phyloP scores from a whole-genome alignment of 2,888 invertebrate genomes.

The Cynaeus angustus region DNA sequence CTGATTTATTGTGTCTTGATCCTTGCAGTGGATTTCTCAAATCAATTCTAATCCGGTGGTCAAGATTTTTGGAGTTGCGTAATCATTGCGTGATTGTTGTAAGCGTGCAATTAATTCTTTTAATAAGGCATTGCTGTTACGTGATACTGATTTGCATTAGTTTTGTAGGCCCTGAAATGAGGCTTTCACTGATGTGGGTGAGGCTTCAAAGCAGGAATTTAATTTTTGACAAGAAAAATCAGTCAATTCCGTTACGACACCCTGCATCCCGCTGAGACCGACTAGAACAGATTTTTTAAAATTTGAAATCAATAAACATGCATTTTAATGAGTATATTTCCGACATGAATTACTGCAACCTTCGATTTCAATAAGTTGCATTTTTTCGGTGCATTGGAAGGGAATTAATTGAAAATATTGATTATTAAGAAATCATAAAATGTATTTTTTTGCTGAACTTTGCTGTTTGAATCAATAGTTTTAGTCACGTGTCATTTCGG shows the following conservation, averaged over 20 bases:
- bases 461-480: too few relatives aligned
- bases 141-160: constrained; percentile 41
- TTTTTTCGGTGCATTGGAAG: constrained; percentile 8
- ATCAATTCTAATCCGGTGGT: background rate
- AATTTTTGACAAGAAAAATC: background rate
- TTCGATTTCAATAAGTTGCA: background rate
- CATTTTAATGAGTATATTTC: constrained; percentile 2
- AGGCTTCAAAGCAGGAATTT: background rate
- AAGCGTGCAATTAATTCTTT: constrained; percentile 35
- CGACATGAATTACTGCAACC: background rate
- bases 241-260: background rate
- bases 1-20: constrained; percentile 24
- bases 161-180: constrained; percentile 32
- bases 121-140: constrained; percentile 34
- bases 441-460: too few relatives aligned
- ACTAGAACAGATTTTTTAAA: constrained; percentile 4
- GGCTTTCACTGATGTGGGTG: constrained; percentile 39
- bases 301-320: background rate
- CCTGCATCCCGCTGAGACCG: background rate
- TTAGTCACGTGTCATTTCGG: too few relatives aligned
- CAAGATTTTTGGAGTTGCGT: constrained; percentile 18
- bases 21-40: constrained; percentile 7
- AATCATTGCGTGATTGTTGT: constrained; percentile 37
- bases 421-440: too few relatives aligned
- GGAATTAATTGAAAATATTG: constrained; percentile 4